phyloP scores from a whole-genome alignment of 2,113 vertebrate genomes.

The Psilopsiagon aurifrons region DNA sequence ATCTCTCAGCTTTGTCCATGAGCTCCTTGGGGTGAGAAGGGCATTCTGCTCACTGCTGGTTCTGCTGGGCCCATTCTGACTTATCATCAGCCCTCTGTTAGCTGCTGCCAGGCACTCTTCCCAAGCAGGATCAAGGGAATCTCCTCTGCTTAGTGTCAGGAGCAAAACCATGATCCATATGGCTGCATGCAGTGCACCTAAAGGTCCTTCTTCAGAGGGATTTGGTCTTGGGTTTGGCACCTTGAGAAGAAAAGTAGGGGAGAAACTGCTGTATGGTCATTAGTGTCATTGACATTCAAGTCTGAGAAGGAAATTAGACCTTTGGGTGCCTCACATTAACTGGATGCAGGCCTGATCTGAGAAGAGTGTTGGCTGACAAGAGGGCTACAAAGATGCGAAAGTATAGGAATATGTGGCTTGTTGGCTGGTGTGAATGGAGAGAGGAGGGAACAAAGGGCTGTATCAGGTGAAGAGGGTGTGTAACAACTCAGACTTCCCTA shows the following conservation, averaged over 20 bases:
- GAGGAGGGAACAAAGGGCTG: not conserved
- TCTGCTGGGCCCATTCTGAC: not conserved
- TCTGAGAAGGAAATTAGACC: not conserved
- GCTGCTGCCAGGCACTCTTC: accelerated
- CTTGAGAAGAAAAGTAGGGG: not conserved
- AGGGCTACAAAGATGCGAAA: not conserved
- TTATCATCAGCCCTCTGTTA: not conserved
- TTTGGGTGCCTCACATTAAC: not conserved
- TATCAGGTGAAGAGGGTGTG: not conserved
- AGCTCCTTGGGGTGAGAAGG: not conserved
- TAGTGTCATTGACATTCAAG: not conserved
- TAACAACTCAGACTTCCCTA: not conserved
- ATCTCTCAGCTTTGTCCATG: not conserved
- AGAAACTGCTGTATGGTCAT: not conserved
- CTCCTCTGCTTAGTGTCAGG: not conserved
- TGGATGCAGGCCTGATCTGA: not conserved
- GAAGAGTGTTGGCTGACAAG: not conserved
- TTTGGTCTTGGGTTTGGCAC: not conserved
- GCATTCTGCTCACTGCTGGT: not conserved
- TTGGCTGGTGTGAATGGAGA: not conserved
- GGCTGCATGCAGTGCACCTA: accelerated
- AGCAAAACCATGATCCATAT: not conserved
- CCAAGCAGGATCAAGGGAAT: not conserved
- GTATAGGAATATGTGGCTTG: not conserved
- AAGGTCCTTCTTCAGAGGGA: not conserved